These are phyloP conservation scores for Protosalanx chinensis DNA, from an alignment of 2,797 vertebrate genomes.

Conservation along the genomic window DNA sequence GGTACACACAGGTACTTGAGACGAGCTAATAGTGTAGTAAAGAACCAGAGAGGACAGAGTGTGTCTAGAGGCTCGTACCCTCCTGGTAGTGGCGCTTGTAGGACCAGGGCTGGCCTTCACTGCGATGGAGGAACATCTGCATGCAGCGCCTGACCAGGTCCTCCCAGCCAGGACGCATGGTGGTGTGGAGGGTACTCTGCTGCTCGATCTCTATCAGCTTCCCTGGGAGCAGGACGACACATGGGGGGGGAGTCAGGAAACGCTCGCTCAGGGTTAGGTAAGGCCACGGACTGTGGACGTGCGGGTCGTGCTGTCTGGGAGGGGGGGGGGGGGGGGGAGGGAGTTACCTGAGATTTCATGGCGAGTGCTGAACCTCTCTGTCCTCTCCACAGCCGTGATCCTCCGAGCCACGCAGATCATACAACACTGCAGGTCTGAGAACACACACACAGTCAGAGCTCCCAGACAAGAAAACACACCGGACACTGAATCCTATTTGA, in stretches of 20 bases:
- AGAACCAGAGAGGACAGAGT: background rate
- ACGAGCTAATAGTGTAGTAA: background rate
- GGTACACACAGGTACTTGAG: background rate
- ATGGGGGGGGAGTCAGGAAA: background rate
- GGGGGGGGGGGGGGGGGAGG: too few relatives aligned
- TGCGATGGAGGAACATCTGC: slow-evolving; percentile 92
- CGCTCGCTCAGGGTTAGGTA: background rate
- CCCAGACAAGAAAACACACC: background rate
- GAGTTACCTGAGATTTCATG: slow-evolving; percentile 92
- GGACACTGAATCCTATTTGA: too few relatives aligned
- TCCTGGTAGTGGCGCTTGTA: slow-evolving; percentile 96
- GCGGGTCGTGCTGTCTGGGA: too few relatives aligned
- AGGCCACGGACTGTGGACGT: too few relatives aligned
- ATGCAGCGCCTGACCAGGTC: slow-evolving; percentile 93
- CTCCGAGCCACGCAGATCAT: slow-evolving; percentile 98
- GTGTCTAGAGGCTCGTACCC: slow-evolving; percentile 67
- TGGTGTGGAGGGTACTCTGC: slow-evolving; percentile 84
- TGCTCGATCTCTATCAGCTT: slow-evolving; percentile 97
- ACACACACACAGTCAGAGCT: slow-evolving; percentile 16
- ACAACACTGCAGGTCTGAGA: slow-evolving; percentile 92
- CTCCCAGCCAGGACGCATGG: slow-evolving; percentile 96
- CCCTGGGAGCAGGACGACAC: slow-evolving; percentile 70
- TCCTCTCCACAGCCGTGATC: slow-evolving; percentile 84
- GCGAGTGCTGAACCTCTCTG: slow-evolving; percentile 92
- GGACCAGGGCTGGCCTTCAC: slow-evolving; percentile 92